phyloP scores from a whole-genome alignment of 2,797 vertebrate genomes.

The Pipistrellus pygmaeus region DNA sequence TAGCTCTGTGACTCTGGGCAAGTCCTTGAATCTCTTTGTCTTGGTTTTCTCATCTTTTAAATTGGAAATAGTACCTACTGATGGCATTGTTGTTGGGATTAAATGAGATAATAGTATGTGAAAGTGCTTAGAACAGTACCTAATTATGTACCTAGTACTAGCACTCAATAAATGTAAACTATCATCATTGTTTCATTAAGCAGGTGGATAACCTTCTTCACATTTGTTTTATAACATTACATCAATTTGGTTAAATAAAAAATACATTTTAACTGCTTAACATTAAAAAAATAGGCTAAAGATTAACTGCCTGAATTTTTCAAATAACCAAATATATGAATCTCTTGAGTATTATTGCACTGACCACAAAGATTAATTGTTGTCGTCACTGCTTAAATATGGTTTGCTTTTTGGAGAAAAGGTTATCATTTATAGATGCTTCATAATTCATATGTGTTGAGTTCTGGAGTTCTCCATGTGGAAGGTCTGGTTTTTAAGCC shows the following conservation, averaged over 20 bases:
- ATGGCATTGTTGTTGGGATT: not conserved
- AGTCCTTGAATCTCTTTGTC: constrained; percentile 16
- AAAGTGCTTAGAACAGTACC: constrained; percentile 33
- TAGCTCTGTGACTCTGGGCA: constrained; percentile 21
- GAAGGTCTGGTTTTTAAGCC: constrained; percentile 14
- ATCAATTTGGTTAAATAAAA: constrained; percentile 28
- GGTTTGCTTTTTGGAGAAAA: constrained; percentile 56
- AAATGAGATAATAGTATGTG: constrained; percentile 37
- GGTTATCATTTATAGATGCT: constrained; percentile 2
- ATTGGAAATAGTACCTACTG: not conserved
- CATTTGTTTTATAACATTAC: constrained; percentile 42
- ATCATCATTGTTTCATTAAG: not conserved
- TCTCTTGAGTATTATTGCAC: constrained; percentile 40
- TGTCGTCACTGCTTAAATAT: constrained; percentile 40
- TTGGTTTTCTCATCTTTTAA: constrained; percentile 49
- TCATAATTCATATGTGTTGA: not conserved
- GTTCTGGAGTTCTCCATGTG: constrained; percentile 18
- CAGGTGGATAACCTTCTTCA: not conserved
- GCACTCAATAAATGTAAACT: not conserved
- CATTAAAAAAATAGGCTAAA: constrained; percentile 15
- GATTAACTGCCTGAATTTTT: constrained; percentile 59
- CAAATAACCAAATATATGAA: constrained; percentile 39
- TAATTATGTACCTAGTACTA: not conserved
- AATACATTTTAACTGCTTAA: constrained; percentile 52
- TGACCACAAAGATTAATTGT: constrained; percentile 35